phyloP scores from a whole-genome alignment of 2,888 invertebrate species.

The Drosophila parthenogenetica region DNA sequence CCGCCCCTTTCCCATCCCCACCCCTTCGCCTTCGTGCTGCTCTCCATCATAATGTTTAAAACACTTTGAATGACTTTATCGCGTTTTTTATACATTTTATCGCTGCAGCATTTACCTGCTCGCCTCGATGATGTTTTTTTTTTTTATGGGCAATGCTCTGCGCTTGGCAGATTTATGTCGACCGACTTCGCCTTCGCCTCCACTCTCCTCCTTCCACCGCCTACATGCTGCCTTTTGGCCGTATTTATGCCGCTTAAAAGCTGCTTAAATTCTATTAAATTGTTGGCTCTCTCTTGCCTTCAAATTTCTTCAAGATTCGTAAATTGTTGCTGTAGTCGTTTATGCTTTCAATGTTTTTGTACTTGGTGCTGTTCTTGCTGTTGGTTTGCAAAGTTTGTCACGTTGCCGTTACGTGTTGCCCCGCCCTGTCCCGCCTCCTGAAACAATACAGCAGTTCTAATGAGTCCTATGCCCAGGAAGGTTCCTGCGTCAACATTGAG shows the following conservation, averaged over 20 bases:
- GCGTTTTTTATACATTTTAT: slow-evolving; percentile 60
- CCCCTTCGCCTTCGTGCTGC: neutral
- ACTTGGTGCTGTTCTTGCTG: slow-evolving; percentile 16
- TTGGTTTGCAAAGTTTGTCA: slow-evolving; percentile 63
- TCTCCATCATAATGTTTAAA: slow-evolving; percentile 41
- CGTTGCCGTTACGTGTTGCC: slow-evolving; percentile 64
- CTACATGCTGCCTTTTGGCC: neutral
- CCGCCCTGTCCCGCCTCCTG: neutral
- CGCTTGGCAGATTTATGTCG: slow-evolving; percentile 69
- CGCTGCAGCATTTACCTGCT: slow-evolving; percentile 66
- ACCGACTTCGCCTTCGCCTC: slow-evolving; percentile 8
- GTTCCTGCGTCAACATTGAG: slow-evolving; percentile 54
- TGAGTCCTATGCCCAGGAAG: slow-evolving; percentile 46
- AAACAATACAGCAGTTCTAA: slow-evolving; percentile 39
- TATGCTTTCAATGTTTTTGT: slow-evolving; percentile 11
- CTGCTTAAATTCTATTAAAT: slow-evolving; percentile 76
- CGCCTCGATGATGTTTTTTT: slow-evolving; percentile 34
- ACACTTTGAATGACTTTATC: slow-evolving; percentile 73
- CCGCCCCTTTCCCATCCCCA: neutral
- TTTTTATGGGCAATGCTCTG: slow-evolving; percentile 62
- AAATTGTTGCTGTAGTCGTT: slow-evolving; percentile 11
- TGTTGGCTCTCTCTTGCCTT: slow-evolving; percentile 34
- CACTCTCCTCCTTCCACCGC: no score
- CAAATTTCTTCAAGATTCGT: slow-evolving; percentile 48
- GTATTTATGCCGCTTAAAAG: slow-evolving; percentile 54